A percentile compares a stretch with the other conserved stretches of the same genome.
Conservation (phyloP, 2,113 vertebrate species). For the human (Homo sapiens) region DNA sequence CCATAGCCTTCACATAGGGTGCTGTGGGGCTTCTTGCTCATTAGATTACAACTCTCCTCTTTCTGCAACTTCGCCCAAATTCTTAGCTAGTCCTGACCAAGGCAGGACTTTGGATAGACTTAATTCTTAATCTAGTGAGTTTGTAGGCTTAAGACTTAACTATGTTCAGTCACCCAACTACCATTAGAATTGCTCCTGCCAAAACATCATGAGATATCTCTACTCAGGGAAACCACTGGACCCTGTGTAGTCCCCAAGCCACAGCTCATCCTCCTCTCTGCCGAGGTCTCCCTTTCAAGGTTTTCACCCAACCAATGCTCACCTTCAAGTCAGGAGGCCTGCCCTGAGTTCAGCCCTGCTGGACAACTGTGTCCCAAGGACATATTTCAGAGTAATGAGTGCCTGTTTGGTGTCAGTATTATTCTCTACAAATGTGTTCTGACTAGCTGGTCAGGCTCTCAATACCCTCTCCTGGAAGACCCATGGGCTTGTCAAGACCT, state of each 20-base stretch:
- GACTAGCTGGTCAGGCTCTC: not conserved
- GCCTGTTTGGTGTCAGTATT: not conserved
- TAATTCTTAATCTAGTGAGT: not conserved
- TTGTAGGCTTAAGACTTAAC: not conserved
- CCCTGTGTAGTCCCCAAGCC: not conserved
- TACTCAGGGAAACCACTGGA: not conserved
- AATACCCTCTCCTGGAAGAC: not conserved
- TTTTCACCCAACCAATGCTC: not conserved
- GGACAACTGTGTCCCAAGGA: not conserved
- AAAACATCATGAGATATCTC: not conserved
- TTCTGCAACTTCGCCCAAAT: not conserved
- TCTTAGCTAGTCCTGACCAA: not conserved
- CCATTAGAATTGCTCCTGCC: not conserved
- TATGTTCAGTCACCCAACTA: not conserved
- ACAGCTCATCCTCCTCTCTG: not conserved
- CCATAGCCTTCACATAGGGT: too few species aligned
- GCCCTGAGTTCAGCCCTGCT: not conserved
- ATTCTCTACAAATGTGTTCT: not conserved
- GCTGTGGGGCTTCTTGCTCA: accelerated
- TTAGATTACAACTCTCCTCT: not conserved
- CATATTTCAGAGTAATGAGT: not conserved
- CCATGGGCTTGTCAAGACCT: not conserved
- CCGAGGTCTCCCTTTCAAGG: not conserved
- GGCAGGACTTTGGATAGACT: not conserved
- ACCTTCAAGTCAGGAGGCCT: not conserved